Evolutionary conservation across 2,113 vertebrate genomes (phyloP).

Genomic region (Damaliscus lunatus): DNA sequence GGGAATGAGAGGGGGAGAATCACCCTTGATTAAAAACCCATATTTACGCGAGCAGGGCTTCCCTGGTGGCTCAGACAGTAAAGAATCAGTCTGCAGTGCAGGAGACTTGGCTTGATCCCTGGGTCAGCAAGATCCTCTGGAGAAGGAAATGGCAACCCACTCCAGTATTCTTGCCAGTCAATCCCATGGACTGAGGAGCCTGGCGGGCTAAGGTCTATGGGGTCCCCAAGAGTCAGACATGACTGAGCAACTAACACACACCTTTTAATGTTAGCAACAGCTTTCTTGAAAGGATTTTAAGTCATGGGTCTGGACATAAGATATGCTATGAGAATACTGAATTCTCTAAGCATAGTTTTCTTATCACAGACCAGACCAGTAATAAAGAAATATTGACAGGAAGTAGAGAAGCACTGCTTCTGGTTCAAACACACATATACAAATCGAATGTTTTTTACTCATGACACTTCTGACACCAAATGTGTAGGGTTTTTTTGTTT

Average conservation of each 20-base stretch:
- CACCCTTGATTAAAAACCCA: background rate
- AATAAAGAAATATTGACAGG: background rate
- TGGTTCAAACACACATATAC: background rate
- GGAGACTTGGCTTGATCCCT: background rate
- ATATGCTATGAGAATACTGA: background rate
- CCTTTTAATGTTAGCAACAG: background rate
- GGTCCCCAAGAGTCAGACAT: background rate
- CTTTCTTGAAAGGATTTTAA: background rate
- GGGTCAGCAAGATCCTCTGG: background rate
- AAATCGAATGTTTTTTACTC: background rate
- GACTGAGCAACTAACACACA: background rate
- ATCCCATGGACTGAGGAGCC: background rate
- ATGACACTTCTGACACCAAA: background rate
- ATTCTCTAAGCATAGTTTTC: background rate
- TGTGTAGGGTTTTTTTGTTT: accelerated
- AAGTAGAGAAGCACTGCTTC: background rate
- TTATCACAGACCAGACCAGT: background rate
- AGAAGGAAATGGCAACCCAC: background rate
- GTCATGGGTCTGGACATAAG: background rate
- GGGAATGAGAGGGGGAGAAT: accelerated
- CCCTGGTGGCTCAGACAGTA: background rate
- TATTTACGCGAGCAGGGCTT: background rate
- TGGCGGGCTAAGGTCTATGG: background rate
- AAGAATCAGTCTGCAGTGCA: background rate
- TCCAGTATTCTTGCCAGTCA: background rate